Conservation (phyloP, 2,888 invertebrate species). For the Dioctria linearis region DNA sequence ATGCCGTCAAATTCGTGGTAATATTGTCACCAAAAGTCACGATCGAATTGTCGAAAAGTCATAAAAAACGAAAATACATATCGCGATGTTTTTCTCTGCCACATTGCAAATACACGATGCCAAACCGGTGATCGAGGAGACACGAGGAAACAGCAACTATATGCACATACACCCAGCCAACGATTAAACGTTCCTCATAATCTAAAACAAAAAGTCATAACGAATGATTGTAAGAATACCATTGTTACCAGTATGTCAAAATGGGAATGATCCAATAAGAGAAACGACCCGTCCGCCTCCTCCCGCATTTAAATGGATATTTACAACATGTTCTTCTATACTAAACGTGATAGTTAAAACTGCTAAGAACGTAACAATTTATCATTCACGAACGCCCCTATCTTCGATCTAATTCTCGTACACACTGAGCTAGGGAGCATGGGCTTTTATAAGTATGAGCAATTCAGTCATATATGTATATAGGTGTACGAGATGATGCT, state of each 20-base stretch:
- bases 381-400: conserved; percentile 58
- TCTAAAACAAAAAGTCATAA: conserved; percentile 42
- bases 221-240: conserved; percentile 37
- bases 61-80: conserved; percentile 27
- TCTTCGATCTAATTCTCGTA: conserved; percentile 58
- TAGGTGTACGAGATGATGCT: conserved; percentile 46
- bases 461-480: background rate
- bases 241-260: conserved; percentile 47
- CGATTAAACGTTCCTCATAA: conserved; percentile 40
- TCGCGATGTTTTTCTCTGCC: conserved; percentile 22
- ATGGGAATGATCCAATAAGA: conserved; percentile 33
- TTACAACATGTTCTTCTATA: conserved; percentile 58
- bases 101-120: conserved; percentile 12
- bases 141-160: background rate
- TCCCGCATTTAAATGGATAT: conserved; percentile 55
- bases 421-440: conserved; percentile 26
- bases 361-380: conserved; percentile 58
- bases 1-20: conserved; percentile 29
- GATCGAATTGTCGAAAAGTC: conserved; percentile 23
- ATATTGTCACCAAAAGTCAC: conserved; percentile 44
- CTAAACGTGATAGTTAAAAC: conserved; percentile 59
- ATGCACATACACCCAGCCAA: background rate
- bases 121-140: background rate
- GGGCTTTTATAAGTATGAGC: conserved; percentile 13
- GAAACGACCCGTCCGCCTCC: conserved; percentile 36